Percentiles rank a stretch among this genome's conserved stretches.
phyloP scores from a whole-genome alignment of 1,140 invertebrate species.

The Wiebesia pumilae region DNA sequence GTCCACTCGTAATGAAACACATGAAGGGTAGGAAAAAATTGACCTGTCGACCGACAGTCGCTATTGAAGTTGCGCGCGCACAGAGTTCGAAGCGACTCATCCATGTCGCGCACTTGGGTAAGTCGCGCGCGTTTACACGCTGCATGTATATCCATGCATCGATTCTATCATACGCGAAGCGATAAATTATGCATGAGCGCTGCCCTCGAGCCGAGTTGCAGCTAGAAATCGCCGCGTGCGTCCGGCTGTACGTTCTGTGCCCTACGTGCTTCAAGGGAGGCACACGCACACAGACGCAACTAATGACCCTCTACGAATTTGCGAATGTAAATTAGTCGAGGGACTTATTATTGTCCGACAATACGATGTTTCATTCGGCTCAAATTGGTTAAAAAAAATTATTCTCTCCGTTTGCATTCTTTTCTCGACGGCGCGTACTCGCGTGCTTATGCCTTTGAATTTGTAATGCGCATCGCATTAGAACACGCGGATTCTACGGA shows the following conservation, averaged over 20 bases:
- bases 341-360: neutral
- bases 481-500: too few relatives aligned
- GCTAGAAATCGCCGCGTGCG: constrained; percentile 3
- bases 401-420: too few relatives aligned
- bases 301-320: neutral
- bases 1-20: neutral
- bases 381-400: neutral
- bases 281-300: neutral
- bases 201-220: neutral
- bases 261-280: too few relatives aligned
- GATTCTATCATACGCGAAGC: neutral
- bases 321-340: neutral
- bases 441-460: too few relatives aligned
- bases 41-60: too few relatives aligned
- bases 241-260: neutral
- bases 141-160: neutral
- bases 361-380: neutral
- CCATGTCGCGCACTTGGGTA: neutral
- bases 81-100: neutral
- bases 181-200: constrained; percentile 41
- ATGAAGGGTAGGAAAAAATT: too few relatives aligned
- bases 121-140: neutral
- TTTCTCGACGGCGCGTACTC: too few relatives aligned
- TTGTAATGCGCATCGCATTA: too few relatives aligned
- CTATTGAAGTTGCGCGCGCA: neutral